A percentile compares a stretch with the other conserved stretches of the same genome.
These are phyloP conservation scores for Morus bassanus DNA, from an alignment of 2,797 vertebrate genomes.

Conservation along the genomic window DNA sequence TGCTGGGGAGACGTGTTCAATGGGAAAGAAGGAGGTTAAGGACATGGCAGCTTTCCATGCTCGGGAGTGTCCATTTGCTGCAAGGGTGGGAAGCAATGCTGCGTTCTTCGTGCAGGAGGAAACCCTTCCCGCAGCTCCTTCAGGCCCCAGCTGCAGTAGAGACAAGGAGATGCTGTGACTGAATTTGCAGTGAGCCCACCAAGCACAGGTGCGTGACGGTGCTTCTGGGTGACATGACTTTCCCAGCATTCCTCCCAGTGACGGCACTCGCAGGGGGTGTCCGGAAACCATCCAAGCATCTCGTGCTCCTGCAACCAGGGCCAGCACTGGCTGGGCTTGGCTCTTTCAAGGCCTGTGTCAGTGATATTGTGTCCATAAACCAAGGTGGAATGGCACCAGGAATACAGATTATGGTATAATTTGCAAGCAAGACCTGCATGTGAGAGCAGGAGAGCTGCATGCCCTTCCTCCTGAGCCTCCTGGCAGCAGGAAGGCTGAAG, in stretches of 20 bases:
- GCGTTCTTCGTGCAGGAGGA: neutral
- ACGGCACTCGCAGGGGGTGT: neutral
- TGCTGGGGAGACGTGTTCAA: rapidly evolving
- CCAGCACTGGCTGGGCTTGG: neutral
- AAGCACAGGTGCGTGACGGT: neutral
- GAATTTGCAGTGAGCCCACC: neutral
- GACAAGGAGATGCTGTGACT: rapidly evolving
- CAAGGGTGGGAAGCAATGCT: neutral
- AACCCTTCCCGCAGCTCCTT: neutral
- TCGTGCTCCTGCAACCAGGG: neutral
- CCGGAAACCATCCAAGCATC: neutral
- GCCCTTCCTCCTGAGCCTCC: neutral
- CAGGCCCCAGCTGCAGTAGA: neutral
- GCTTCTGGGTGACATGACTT: neutral
- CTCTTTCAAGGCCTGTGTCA: neutral
- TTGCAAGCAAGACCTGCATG: neutral
- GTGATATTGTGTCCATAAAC: neutral
- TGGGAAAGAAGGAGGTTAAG: neutral
- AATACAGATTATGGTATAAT: neutral
- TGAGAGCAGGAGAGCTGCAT: neutral
- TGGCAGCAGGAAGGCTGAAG: neutral
- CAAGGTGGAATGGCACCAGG: neutral
- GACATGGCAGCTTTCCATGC: neutral
- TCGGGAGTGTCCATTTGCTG: neutral
- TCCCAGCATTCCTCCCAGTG: neutral